phyloP scores from a whole-genome alignment of 2,888 invertebrate genomes.

The Stenolophus ochropezus region DNA sequence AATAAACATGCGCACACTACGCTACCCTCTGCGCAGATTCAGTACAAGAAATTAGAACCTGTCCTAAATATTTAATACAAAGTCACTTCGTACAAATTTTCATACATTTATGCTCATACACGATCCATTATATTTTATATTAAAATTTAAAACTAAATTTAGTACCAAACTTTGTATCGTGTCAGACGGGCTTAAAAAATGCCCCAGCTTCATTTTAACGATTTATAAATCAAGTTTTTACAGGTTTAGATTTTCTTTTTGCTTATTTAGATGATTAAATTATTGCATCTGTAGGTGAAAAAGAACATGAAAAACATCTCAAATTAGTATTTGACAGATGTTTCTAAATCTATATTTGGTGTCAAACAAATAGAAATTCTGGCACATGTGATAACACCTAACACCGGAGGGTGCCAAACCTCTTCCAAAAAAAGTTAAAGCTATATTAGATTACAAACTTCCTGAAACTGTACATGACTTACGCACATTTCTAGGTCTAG shows the following conservation, averaged over 20 bases:
- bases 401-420: background rate
- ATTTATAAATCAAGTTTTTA: background rate
- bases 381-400: background rate
- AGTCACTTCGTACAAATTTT: too few species aligned
- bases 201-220: background rate
- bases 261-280: background rate
- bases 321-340: background rate
- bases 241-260: background rate
- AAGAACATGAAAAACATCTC: background rate
- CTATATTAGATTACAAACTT: background rate
- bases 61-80: too few species aligned
- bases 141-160: too few species aligned
- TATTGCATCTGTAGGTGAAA: background rate
- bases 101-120: too few species aligned
- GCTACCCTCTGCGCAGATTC: too few species aligned
- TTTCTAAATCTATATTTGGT: background rate
- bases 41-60: too few species aligned
- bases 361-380: background rate
- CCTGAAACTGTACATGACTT: background rate
- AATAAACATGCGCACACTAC: too few species aligned
- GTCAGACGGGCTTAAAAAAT: too few species aligned
- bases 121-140: too few species aligned
- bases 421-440: background rate
- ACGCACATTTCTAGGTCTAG: slow-evolving; percentile 64
- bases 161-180: too few species aligned